phyloP scores from a whole-genome alignment of 2,888 invertebrate genomes.

The Craniophora ligustri region DNA sequence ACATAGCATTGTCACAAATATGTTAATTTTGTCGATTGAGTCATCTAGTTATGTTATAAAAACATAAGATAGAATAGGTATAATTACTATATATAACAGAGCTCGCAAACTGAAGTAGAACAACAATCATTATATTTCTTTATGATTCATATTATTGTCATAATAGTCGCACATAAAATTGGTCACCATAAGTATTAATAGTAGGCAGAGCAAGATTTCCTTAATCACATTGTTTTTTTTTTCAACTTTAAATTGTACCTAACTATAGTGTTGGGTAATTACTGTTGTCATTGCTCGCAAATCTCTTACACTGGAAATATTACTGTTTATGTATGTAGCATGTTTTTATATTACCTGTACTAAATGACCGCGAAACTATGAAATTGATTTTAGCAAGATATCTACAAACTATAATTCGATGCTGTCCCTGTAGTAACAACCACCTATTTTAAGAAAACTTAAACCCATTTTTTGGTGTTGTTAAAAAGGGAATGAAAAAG shows the following conservation, averaged over 20 bases:
- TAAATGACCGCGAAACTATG: too few relatives aligned
- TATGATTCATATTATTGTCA: constrained; percentile 18
- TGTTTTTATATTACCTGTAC: too few relatives aligned
- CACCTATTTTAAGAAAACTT: too few relatives aligned
- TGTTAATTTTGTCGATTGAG: constrained; percentile 13
- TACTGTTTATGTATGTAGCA: too few relatives aligned
- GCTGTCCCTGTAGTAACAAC: too few relatives aligned
- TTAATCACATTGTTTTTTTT: constrained; percentile 13
- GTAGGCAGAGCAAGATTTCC: constrained; percentile 40
- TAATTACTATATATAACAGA: constrained; percentile 13
- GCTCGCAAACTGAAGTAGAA: constrained; percentile 24
- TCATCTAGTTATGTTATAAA: constrained; percentile 3
- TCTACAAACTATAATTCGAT: too few relatives aligned
- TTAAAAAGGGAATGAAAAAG: too few relatives aligned
- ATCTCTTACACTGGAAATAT: too few relatives aligned
- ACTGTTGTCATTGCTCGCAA: too few relatives aligned
- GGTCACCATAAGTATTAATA: constrained; percentile 31
- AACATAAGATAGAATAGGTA: constrained; percentile 15
- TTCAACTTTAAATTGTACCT: neutral
- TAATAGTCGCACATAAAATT: constrained; percentile 21
- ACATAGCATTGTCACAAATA: neutral
- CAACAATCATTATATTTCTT: constrained; percentile 38
- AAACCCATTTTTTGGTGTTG: too few relatives aligned
- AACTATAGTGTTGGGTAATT: too few relatives aligned
- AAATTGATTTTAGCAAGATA: too few relatives aligned